Base-by-base conservation (phyloP, 2,113 vertebrate genomes). In the Hymenochirus boettgeri region DNA sequence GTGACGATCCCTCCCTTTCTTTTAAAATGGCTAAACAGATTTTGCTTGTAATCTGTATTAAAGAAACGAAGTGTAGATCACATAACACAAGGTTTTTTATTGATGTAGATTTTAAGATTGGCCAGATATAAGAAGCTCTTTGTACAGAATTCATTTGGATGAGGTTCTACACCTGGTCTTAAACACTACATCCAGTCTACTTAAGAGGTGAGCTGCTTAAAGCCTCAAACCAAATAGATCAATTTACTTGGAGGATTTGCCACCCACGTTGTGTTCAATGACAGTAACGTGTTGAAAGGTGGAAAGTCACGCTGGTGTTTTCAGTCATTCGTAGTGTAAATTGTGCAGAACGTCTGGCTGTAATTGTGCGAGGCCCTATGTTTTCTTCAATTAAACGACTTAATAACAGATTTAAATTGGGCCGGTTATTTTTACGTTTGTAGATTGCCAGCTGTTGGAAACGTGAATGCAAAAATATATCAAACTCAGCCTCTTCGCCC, bases 181-280 rank as follows among this genome's bases (percentile, higher is more conserved):
- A 23, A 27, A 48, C 42, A 21, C 24, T 33, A 27, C 22, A 27
- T 33, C 13, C 53, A 35, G 19, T 57, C 62, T 56, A 25, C 27
- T 39, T 12, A 54, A 54, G 61, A 29, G 62, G 37, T 12, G 37
- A 54, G 57, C 63, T 23, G 31, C 27, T 51, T 57, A 66, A 57
- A 66, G 54, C 63, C 23, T 58, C 26, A 66, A 66, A 57, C 54
- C 63, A 66, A 66, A 66, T 58, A 66, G 55, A 66, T 66, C 42
- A 51, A 46, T 66, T 51, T 58, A 51, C 55, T 37, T 7, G 45
- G 19, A 24, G 31, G 5, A 26, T 24, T 51, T 58, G 46, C 64
- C 64, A 66, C 64, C 64, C 64, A 66, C 64, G 17, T 33, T 42
- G 64, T 27, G 5, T 50, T 51, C 37, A 22, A 66, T 51, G 55